Conservation (phyloP, 2,888 invertebrate species). For the Heliconius hortense region DNA sequence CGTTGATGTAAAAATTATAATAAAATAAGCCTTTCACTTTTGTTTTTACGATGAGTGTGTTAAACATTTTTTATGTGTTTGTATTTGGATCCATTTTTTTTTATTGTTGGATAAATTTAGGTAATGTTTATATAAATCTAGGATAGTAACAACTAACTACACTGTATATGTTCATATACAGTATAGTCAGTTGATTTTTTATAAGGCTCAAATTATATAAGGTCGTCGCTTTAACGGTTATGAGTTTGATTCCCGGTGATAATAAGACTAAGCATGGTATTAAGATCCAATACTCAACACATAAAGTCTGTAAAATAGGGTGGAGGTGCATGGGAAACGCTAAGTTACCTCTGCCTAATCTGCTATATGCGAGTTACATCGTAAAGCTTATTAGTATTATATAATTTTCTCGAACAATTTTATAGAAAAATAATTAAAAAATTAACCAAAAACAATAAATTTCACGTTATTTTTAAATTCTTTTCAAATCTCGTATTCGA, state of each 20-base stretch:
- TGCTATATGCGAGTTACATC: too few relatives aligned
- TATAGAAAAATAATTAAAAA: not conserved
- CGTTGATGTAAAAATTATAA: constrained; percentile 22
- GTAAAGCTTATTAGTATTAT: not conserved
- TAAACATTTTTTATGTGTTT: constrained; percentile 11
- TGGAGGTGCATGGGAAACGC: not conserved
- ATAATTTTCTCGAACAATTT: not conserved
- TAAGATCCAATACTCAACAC: not conserved
- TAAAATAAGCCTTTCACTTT: constrained; percentile 23
- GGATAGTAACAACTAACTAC: too few relatives aligned
- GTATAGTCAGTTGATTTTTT: too few relatives aligned
- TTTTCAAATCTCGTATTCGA: not conserved
- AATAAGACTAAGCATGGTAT: not conserved
- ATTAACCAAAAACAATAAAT: not conserved
- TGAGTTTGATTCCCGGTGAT: too few relatives aligned
- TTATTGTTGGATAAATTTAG: not conserved
- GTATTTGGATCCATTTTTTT: constrained; percentile 2
- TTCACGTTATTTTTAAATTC: not conserved
- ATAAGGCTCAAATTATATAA: too few relatives aligned
- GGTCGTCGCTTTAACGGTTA: too few relatives aligned
- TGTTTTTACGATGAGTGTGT: constrained; percentile 11
- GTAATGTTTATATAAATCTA: not conserved
- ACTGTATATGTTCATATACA: not conserved
- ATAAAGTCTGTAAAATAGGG: not conserved
- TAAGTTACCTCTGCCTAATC: not conserved